A percentile compares a stretch with the other conserved stretches of the same genome.
Evolutionary conservation across 1,140 invertebrate genomes (phyloP).

Genomic region (Conopomorpha cramerella): DNA sequence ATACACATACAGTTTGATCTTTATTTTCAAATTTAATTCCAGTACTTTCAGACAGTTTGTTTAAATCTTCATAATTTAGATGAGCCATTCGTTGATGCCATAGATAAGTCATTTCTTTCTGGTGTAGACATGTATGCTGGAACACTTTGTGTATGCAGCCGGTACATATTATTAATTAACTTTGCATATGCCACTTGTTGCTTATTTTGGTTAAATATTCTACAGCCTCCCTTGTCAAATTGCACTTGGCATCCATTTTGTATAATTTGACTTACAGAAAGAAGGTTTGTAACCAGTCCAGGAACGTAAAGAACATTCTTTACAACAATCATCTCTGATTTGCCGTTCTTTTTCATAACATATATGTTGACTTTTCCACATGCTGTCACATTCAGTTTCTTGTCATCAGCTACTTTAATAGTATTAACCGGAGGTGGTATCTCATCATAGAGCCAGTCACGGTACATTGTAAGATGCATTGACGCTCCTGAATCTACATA

Average conservation of each 20-base stretch:
- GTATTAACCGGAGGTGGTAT: constrained; percentile 7
- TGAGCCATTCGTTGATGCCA: constrained; percentile 16
- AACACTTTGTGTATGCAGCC: constrained; percentile 11
- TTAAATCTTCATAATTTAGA: constrained; percentile 12
- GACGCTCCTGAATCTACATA: constrained; percentile 7
- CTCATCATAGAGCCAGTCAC: constrained; percentile 2
- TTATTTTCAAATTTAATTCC: constrained; percentile 13
- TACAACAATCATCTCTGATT: constrained; percentile 7
- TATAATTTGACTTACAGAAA: constrained; percentile 22
- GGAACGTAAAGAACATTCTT: constrained; percentile 21
- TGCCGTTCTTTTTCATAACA: constrained; percentile 6
- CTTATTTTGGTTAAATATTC: constrained; percentile 14
- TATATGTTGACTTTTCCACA: constrained; percentile 12
- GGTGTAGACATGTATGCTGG: constrained; percentile 12
- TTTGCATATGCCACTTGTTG: constrained; percentile 12
- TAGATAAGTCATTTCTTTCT: constrained; percentile 6
- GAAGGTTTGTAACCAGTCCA: constrained; percentile 15
- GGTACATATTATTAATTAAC: constrained; percentile 18
- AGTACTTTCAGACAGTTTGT: constrained; percentile 10
- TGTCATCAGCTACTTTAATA: constrained; percentile 15
- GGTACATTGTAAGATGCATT: constrained; percentile 5
- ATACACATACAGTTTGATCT: constrained; percentile 9
- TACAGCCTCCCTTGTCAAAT: constrained; percentile 17
- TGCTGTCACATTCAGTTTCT: constrained; percentile 7
- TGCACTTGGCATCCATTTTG: constrained; percentile 21